Base-by-base conservation (phyloP, 2,113 vertebrate genomes). In the Amphiprion ocellaris region DNA sequence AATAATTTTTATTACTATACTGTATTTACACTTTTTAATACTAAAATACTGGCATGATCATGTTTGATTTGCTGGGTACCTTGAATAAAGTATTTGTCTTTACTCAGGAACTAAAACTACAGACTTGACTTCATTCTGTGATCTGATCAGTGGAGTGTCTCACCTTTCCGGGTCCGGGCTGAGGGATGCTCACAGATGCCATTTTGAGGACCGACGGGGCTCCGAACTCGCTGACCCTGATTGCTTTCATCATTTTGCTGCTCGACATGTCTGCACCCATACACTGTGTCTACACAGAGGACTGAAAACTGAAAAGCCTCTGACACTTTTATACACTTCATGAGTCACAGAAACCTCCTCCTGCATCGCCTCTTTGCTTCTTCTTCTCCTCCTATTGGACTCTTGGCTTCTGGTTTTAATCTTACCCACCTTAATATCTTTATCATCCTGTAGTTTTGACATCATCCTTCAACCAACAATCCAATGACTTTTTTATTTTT, bases 161-260 rank as follows among this genome's bases (percentile, higher is more conserved):
- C 82, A 98, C 97, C 96, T 98, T 94, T 79, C 90, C 89, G 59
- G 77, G 93, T 55, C 90, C 94, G 0, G 96, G 96, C 49, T 69
- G 54, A 0, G 97, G 97, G n/a, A 97, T 81, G 2, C 78, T 49
- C 4, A 96, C 62, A 4, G 97, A 95, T 0, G 92, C 91, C 3
- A 98, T 85, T 39, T 92, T 95, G 39, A 99, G 95, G 21, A 98
- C 96, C 0, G 97, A 95, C 30, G 97, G 96, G 24, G 88, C 94
- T 79, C 98, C 98, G 73, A 98, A 98, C 82, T 98, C 95, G 26
- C 94, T 93, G 44, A 99, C 97, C 73, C 94, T 85, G 82, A 99
- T 83, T 1, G 96, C 97, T 89, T 93, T 95, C 97, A 99, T 99
- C 83, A 96, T 41, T n/a, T 75, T 94, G 61, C 26, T 26, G 26